Conservation (phyloP, 2,797 vertebrate genomes). For the Rachycentron canadum region DNA sequence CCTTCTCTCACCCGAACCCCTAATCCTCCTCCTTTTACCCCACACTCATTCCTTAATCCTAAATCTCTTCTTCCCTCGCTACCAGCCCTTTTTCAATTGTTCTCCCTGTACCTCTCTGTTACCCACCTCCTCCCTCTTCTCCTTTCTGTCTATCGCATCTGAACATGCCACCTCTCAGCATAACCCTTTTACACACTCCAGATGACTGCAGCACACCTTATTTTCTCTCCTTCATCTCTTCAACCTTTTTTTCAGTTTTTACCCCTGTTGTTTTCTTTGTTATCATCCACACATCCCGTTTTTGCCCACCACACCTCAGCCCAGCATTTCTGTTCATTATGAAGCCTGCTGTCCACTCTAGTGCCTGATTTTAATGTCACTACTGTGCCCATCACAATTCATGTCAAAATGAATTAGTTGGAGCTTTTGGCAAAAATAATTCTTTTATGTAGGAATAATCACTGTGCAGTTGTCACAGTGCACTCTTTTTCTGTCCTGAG, state of each 20-base stretch:
- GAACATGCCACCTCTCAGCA: conserved; percentile 77
- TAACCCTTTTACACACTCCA: conserved; percentile 77
- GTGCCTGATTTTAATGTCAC: conserved; percentile 18
- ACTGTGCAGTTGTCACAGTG: conserved; percentile 27
- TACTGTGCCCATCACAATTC: conserved; percentile 9
- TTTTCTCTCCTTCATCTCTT: conserved; percentile 61
- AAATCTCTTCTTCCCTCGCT: conserved; percentile 80
- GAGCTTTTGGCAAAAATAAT: neutral
- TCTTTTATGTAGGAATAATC: conserved; percentile 12
- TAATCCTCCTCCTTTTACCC: conserved; percentile 81
- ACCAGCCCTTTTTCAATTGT: conserved; percentile 72
- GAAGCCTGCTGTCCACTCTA: conserved; percentile 3
- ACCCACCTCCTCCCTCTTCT: conserved; percentile 64
- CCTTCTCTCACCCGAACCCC: conserved; percentile 67
- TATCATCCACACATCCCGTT: conserved; percentile 49
- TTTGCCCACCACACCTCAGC: conserved; percentile 25
- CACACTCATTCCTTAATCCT: conserved; percentile 83
- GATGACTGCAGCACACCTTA: conserved; percentile 69
- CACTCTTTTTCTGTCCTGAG: conserved; percentile 29
- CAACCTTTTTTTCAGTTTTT: conserved; percentile 26
- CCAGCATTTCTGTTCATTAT: conserved; percentile 20
- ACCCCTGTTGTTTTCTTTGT: conserved; percentile 46
- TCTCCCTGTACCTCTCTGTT: conserved; percentile 72
- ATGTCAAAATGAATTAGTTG: conserved; percentile 29
- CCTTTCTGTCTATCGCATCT: conserved; percentile 67